Evolutionary conservation across 2,113 vertebrate genomes (phyloP).

Genomic region (Aphelocoma coerulescens): DNA sequence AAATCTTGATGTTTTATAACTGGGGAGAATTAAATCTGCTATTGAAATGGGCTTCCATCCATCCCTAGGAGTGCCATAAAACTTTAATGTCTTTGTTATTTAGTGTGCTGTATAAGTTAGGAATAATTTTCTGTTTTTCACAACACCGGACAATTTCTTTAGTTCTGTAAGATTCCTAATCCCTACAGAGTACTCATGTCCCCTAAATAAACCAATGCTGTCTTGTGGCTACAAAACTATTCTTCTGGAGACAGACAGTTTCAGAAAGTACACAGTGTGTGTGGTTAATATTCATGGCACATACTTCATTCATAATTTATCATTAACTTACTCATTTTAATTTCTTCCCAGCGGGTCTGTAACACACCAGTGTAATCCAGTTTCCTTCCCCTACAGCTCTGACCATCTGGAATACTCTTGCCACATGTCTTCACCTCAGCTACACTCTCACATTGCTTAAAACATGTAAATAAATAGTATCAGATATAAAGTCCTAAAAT

Average conservation of each 20-base stretch:
- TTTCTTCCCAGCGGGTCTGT: conserved; percentile 31
- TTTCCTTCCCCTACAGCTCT: conserved; percentile 14
- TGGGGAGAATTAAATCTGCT: conserved; percentile 50
- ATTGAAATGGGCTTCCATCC: conserved; percentile 49
- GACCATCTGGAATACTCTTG: conserved; percentile 35
- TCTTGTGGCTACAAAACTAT: conserved; percentile 4
- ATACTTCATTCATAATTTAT: conserved; percentile 56
- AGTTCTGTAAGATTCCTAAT: conserved; percentile 29
- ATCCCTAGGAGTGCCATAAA: conserved; percentile 56
- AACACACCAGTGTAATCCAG: conserved; percentile 22
- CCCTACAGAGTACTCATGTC: conserved; percentile 21
- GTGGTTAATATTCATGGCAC: conserved; percentile 48
- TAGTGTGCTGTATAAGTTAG: conserved; percentile 33
- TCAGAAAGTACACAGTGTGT: conserved; percentile 12
- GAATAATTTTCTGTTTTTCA: conserved; percentile 39
- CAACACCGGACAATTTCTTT: not conserved
- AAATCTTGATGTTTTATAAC: conserved; percentile 63
- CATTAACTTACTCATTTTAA: conserved; percentile 48
- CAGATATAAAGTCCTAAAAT: not conserved
- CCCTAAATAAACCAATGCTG: conserved; percentile 44
- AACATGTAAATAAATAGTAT: conserved; percentile 13
- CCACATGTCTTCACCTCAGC: conserved; percentile 31
- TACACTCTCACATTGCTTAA: conserved; percentile 32
- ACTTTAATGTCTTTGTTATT: conserved; percentile 60
- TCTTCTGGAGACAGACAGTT: conserved; percentile 14